Evolutionary conservation across 1,140 invertebrate genomes (phyloP), one percentile per base, ranked within the genome.

Genomic region (Odontomachus brunneus): DNA sequence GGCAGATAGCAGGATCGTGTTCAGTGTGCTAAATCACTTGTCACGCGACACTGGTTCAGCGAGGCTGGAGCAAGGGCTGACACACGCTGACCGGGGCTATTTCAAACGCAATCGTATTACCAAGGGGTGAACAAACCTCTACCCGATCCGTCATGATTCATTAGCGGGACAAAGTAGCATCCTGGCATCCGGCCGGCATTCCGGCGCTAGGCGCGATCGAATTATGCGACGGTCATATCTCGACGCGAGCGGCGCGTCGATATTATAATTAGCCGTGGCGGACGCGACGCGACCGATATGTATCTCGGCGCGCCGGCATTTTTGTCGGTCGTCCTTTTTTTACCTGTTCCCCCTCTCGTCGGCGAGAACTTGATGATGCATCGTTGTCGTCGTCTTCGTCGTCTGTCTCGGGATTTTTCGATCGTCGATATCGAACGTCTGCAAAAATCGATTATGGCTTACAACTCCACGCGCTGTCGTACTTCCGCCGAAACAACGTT

Each of bases 11-110:
- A 66, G 33, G 33, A 69, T 78, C 19, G 26, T 44, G 63, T 78
- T 53, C 29, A 22, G 33, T 24, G 33, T 80, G 14, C 22, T 57
- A 80, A 80, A 80, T 80, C 65, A 80, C 65, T 71, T 71, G 75
- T 80, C 55, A 80, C 33, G 33, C 51, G 65, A 71, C 33, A 80
- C 51, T 48, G 44, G 22, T 71, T 69, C 65, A 71, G 44, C 33
- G 63, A 78, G n/a, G 51, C 17, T 33, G 57, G 65, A 80, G 14
- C 75, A 51, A 78, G 51, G 69, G 65, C n/a, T n/a, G n/a, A n/a
- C n/a, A 59, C 14, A 29, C 17, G 51, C 12, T 59, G 24, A 22
- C 69, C 38, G 12, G 3, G 22, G 38, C 14, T 76, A 76, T 76
- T 76, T 76, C 26, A 33, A 69, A 44, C 22, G 17, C 51, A 69